phyloP scores from a whole-genome alignment of 2,797 vertebrate species.

The Lophius americanus region DNA sequence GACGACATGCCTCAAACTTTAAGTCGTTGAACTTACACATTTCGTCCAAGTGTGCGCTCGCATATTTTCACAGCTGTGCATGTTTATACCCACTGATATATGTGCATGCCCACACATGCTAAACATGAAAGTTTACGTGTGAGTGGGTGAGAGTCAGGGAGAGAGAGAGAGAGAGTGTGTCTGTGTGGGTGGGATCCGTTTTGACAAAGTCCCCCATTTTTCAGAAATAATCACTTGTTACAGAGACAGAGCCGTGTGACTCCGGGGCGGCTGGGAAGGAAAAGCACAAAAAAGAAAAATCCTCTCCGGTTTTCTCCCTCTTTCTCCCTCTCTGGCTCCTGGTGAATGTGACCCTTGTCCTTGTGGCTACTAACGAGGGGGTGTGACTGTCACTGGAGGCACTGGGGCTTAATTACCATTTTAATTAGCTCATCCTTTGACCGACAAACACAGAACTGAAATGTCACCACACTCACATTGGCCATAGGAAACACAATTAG shows the following conservation, averaged over 20 bases:
- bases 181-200: conserved; percentile 74
- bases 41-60: conserved; percentile 33
- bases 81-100: conserved; percentile 38
- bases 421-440: conserved; percentile 83
- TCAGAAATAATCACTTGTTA: conserved; percentile 80
- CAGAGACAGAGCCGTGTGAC: conserved; percentile 64
- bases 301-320: conserved; percentile 19
- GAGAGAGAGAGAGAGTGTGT: conserved; percentile 29
- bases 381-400: conserved; percentile 78
- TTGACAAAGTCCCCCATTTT: conserved; percentile 81
- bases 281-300: conserved; percentile 36
- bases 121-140: conserved; percentile 33
- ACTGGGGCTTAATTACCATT: conserved; percentile 79
- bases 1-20: conserved; percentile 40
- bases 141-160: conserved; percentile 8
- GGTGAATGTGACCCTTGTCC: conserved; percentile 57
- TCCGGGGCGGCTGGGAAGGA: conserved; percentile 62
- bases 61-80: conserved; percentile 60
- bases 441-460: conserved; percentile 78
- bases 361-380: conserved; percentile 76
- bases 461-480: conserved; percentile 76
- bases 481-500: conserved; percentile 81
- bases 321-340: conserved; percentile 23
- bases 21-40: conserved; percentile 15
- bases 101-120: conserved; percentile 40